phyloP scores from a whole-genome alignment of 2,797 vertebrate species.

The Mycteria americana region DNA sequence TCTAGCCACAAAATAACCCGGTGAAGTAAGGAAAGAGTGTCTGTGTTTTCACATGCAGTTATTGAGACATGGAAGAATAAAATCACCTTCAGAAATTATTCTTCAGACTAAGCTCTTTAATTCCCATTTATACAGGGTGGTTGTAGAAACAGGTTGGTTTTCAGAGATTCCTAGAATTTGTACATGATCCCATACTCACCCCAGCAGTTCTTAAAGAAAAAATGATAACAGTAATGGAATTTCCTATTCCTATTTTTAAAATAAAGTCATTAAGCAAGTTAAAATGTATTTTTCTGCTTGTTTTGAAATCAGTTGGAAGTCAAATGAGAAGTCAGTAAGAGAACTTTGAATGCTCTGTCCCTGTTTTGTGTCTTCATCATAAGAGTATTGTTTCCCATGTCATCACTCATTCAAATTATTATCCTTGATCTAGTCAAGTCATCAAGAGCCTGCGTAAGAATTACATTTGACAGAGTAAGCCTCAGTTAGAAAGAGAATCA shows the following conservation, averaged over 20 bases:
- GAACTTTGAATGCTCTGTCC: neutral
- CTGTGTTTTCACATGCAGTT: neutral
- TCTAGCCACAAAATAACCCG: neutral
- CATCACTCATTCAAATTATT: neutral
- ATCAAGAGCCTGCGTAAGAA: neutral
- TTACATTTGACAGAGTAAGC: neutral
- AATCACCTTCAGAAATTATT: neutral
- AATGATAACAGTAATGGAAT: neutral
- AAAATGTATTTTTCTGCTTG: neutral
- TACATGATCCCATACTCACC: neutral
- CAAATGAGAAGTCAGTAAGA: neutral
- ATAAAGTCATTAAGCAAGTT: neutral
- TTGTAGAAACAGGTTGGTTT: neutral
- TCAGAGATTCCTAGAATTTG: neutral
- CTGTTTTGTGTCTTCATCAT: neutral
- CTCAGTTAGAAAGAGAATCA: neutral
- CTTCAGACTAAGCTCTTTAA: neutral
- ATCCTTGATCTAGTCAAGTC: neutral
- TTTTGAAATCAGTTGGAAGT: neutral
- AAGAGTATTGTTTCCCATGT: neutral
- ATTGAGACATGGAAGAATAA: neutral
- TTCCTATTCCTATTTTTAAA: neutral
- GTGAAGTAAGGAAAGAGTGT: neutral
- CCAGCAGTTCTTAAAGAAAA: neutral
- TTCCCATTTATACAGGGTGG: neutral